Base-by-base conservation (phyloP, 2,113 vertebrate genomes). In the Larimichthys polyactis region DNA sequence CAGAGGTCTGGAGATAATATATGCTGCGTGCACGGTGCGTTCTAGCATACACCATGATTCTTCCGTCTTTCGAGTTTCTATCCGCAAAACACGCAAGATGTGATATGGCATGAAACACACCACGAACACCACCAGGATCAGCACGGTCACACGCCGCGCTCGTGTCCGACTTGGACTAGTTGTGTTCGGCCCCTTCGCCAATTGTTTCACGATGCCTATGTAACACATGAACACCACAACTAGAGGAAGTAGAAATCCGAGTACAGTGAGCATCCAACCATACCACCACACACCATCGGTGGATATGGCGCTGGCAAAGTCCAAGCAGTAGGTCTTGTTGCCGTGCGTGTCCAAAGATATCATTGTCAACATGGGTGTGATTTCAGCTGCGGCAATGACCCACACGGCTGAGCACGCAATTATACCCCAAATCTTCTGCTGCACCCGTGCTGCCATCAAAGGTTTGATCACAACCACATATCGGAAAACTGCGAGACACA, bases 41-140 rank as follows among this genome's bases (percentile, higher is more conserved):
- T 94, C 85, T 1, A 24, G 0, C 0, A 76, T 44, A 67, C 94
- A 96, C 48, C 71, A 69, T 0, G 82, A 66, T 0, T 58, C 17
- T 24, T 81, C 5, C 1, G 14, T 67, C 46, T 24, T 49, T 43
- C 90, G 89, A 9, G 92, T n/a, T 17, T 92, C 71, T 9, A 93
- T 84, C 48, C 91, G 67, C 57, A 88, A 1, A 3, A 46, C 46
- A 0, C 94, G 90, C 44, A 94, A 11, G 10, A 93, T 1, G 60
- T 95, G 94, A 60, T 93, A 96, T 0, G 95, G 95, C 43, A 97
- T 57, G 36, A 96, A 96, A 10, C 94, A 96, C 22, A 93, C 22
- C 1, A 96, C 90, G 0, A 96, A 92, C 71, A 96, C 29, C 1
- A 94, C 32, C 27, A 94, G 54, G 4, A 96, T 81, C 36, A 92